Evolutionary conservation across 2,888 invertebrate genomes (phyloP).

Genomic region (Cerastis rubricosa): DNA sequence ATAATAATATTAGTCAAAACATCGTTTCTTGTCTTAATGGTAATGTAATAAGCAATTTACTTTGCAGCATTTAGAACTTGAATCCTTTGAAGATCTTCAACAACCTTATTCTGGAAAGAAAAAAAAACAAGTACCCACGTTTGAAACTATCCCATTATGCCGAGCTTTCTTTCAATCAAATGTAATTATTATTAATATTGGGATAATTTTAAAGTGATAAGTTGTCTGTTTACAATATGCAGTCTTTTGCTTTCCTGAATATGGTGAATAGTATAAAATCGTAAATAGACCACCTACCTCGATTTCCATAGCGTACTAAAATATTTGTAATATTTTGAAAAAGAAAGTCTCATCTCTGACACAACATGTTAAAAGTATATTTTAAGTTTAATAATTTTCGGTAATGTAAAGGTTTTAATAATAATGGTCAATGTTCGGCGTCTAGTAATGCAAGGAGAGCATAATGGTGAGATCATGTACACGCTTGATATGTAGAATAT

Average conservation of each 20-base stretch:
- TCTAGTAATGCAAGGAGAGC: constrained; percentile 79
- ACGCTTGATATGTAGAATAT: constrained; percentile 82
- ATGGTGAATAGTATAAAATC: background rate
- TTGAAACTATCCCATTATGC: background rate
- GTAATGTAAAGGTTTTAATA: constrained; percentile 72
- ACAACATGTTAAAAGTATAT: constrained; percentile 60
- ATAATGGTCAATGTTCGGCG: constrained; percentile 78
- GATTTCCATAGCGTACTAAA: constrained; percentile 39
- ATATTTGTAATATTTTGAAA: constrained; percentile 26
- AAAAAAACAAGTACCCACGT: background rate
- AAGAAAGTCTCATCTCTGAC: constrained; percentile 63
- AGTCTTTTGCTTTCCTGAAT: background rate
- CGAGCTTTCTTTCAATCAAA: constrained; percentile 14
- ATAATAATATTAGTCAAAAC: constrained; percentile 16
- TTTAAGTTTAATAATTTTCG: constrained; percentile 71
- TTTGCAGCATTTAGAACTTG: constrained; percentile 32
- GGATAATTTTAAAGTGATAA: constrained; percentile 24
- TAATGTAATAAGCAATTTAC: constrained; percentile 20
- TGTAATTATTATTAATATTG: constrained; percentile 12
- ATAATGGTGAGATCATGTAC: constrained; percentile 82
- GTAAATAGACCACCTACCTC: background rate
- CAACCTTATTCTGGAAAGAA: background rate
- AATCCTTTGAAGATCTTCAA: background rate
- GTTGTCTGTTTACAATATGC: constrained; percentile 1
- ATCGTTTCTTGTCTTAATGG: background rate